Percentiles rank a stretch among this genome's conserved stretches.
Evolutionary conservation across 37 sponge, comb jelly and placozoan species (phyloP).

Genomic region (Eunapius fragilis): DNA sequence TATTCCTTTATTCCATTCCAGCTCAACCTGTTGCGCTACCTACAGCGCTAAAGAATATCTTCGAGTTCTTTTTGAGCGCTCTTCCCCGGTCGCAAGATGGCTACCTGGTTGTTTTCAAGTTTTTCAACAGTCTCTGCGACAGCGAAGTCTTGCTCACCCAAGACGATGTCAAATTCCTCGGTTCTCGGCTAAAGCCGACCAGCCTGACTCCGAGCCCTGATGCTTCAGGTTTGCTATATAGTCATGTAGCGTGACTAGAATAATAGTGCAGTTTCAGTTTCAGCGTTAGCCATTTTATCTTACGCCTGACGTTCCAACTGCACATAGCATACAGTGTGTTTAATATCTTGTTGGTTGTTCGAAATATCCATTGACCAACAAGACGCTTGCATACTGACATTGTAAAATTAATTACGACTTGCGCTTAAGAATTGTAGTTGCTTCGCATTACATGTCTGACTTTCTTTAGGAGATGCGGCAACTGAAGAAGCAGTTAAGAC

Average conservation of each 20-base stretch:
- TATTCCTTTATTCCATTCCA: neutral
- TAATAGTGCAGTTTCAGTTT: neutral
- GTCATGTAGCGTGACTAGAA: neutral
- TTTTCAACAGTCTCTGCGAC: slow-evolving; percentile 21
- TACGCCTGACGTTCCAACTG: neutral
- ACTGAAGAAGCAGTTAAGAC: neutral
- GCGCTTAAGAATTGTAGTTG: neutral
- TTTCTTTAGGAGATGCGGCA: neutral
- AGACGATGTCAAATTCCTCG: slow-evolving; percentile 14
- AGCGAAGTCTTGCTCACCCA: slow-evolving; percentile 14
- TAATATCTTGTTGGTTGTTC: slow-evolving; percentile 16
- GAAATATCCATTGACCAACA: neutral
- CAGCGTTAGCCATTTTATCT: neutral
- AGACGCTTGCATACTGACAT: slow-evolving; percentile 44
- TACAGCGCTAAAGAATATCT: slow-evolving; percentile 8
- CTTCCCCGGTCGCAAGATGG: slow-evolving; percentile 10
- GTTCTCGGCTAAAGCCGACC: slow-evolving; percentile 2
- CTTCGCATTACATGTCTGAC: neutral
- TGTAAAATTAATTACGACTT: neutral
- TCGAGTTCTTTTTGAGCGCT: slow-evolving; percentile 19
- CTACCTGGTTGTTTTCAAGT: slow-evolving; percentile 35
- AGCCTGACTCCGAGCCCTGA: neutral
- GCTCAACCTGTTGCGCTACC: neutral
- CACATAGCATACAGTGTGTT: slow-evolving; percentile 24
- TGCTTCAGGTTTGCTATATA: neutral